Evolutionary conservation across 2,797 vertebrate genomes (phyloP), one percentile per base, ranked within the genome.

Genomic region (Cynopterus sphinx): DNA sequence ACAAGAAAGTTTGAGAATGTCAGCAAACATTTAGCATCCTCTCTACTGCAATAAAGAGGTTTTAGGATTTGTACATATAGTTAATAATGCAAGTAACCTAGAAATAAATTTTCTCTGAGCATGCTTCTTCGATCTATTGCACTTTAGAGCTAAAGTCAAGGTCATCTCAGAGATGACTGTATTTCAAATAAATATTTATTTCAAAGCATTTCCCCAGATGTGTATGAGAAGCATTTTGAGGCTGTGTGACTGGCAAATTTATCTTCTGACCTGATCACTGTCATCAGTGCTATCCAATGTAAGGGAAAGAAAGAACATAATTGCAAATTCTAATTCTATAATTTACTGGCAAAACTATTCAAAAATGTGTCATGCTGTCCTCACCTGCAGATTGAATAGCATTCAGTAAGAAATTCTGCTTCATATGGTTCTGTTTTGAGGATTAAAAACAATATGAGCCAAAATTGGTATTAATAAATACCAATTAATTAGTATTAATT

Each of bases 181-280:
- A 67, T 73, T 93, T 89, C 39, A 90, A 81, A 74, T 16, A 46
- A 82, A 82, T 84, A 73, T 36, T 51, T 90, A 51, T 74, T 90
- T 88, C 49, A 86, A 88, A 93, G 36, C 21, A 88, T 74, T 70
- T 51, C 55, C 67, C 16, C 65, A 67, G 12, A 33, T 67, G 39
- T 85, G 12, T 17, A 87, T 19, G 39, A 24, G 59, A 85, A 46
- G 16, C 3, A 5, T 78, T 67, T 53, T 22, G 41, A 91, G 36
- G 6, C 11, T 74, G 15, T 53, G n/a, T 77, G 53, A 70, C 31
- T 84, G 51, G 6, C 3, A 61, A 71, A 12, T 21, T 87, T 78
- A 71, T 63, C 71, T 46, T 83, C 59, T 74, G 24, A 84, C 3
- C 16, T 16, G 59, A 49, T 28, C 19, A 39, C 5, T 53, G 21